Evolutionary conservation across 2,113 vertebrate genomes (phyloP), one percentile per base, ranked within the genome.

Genomic region (Eubucco bourcierii): DNA sequence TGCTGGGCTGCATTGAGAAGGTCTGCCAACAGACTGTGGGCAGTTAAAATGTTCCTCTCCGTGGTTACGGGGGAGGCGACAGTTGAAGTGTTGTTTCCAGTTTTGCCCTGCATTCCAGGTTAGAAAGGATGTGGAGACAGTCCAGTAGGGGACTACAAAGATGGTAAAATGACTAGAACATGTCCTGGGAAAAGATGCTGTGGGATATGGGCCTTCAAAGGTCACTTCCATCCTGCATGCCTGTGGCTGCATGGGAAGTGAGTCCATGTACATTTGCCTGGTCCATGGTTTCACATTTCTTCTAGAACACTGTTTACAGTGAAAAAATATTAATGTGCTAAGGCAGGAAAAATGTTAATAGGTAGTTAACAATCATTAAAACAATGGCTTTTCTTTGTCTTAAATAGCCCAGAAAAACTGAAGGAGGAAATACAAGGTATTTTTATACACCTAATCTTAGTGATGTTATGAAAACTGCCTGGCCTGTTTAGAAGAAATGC

Each of bases 351-450:
- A 87, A 52, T 63, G n/a, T 28, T 88, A 61, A 33, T 64, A 9
- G 28, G 2, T 82, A 53, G 66, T 77, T 66, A 80, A 44, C 27
- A 70, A 3, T 64, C 0, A 0, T 87, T 90, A 63, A 84, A 83
- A 74, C 72, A 80, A 58, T 87, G 31, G 23, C 33, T 92, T 93
- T 77, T 66, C 64, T 73, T 79, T 82, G 15, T 63, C 64, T 87
- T 58, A 87, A 92, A 56, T 25, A 93, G 55, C 21, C 86, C 86
- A 52, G 85, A 94, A 88, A 31, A 85, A 63, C 41, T 50, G 52
- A 53, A 81, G 24, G 66, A 79, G 59, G 21, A 94, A 93, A 79
- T 63, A 13, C 12, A 90, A 90, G 31, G 56, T n/a, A 44, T 81
- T 92, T 92, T 93, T 81, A n/a, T 66, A 63, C 29, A 76, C 17